Percentiles rank a stretch among this genome's conserved stretches.
These are phyloP conservation scores for Pseudoatta argentina DNA, from an alignment of 1,140 invertebrate species.

Conservation along the genomic window DNA sequence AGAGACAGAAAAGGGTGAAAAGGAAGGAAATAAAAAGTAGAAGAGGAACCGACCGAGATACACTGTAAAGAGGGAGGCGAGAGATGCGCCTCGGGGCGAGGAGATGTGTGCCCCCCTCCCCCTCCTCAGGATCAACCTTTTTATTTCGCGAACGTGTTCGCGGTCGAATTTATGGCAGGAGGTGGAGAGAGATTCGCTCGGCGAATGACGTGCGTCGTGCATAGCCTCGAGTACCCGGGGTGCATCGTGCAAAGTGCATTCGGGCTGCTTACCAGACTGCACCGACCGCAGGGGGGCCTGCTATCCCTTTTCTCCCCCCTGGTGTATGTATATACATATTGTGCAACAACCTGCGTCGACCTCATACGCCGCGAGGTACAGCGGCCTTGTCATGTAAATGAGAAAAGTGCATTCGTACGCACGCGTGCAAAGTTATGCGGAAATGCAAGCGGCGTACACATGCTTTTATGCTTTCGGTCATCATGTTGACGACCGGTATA, in stretches of 20 bases:
- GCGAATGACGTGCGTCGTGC: slow-evolving; percentile 38
- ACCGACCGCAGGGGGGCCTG: slow-evolving; percentile 62
- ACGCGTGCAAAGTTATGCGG: slow-evolving; percentile 61
- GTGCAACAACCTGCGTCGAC: slow-evolving; percentile 71
- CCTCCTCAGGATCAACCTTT: not conserved
- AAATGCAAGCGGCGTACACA: slow-evolving; percentile 60
- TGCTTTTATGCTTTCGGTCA: slow-evolving; percentile 31
- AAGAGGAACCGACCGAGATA: slow-evolving; percentile 56
- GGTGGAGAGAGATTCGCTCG: slow-evolving; percentile 18
- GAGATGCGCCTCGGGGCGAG: slow-evolving; percentile 73
- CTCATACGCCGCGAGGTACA: slow-evolving; percentile 70
- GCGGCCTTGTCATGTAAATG: slow-evolving; percentile 76
- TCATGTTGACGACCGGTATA: slow-evolving; percentile 45
- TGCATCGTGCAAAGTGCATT: slow-evolving; percentile 66
- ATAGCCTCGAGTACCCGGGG: not conserved
- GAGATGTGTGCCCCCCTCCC: not conserved
- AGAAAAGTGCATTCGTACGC: slow-evolving; percentile 74
- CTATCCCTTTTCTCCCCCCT: slow-evolving; percentile 45
- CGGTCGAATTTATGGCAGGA: slow-evolving; percentile 50
- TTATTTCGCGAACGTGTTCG: slow-evolving; percentile 51
- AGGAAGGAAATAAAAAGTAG: not conserved
- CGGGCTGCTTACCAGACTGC: slow-evolving; percentile 25
- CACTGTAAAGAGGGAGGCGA: slow-evolving; percentile 70
- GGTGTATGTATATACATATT: slow-evolving; percentile 41
- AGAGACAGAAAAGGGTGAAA: slow-evolving; percentile 40